These are phyloP conservation scores for Pachypanchax playfairii DNA, from an alignment of 2,113 vertebrate genomes.

Conservation along the genomic window DNA sequence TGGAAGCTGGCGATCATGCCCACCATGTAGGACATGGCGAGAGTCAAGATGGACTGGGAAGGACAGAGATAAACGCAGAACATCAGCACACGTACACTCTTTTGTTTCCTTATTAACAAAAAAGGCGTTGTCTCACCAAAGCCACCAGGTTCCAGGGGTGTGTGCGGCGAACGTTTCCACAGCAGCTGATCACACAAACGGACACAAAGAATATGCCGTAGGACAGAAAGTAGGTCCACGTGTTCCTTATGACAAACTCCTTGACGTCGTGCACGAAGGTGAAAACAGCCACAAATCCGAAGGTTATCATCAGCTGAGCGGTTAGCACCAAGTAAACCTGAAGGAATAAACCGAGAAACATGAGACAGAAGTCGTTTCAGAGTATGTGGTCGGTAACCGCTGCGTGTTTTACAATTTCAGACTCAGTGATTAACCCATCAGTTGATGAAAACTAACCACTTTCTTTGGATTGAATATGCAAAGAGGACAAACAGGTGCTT, in stretches of 20 bases:
- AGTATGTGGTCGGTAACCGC: no score
- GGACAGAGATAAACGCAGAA: slow-evolving; percentile 6
- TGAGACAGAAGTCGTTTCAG: neutral
- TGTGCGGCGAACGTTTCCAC: slow-evolving; percentile 87
- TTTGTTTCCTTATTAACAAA: neutral
- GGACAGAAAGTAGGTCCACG: slow-evolving; percentile 90
- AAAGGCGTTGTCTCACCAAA: slow-evolving; percentile 76
- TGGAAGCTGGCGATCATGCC: slow-evolving; percentile 95
- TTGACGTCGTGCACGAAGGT: slow-evolving; percentile 85
- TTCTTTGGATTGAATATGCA: no score
- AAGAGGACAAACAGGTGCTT: no score
- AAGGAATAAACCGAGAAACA: neutral
- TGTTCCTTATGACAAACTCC: slow-evolving; percentile 80
- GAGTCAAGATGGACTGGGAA: slow-evolving; percentile 87
- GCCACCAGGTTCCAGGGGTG: slow-evolving; percentile 95
- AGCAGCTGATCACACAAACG: slow-evolving; percentile 91
- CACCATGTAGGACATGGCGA: slow-evolving; percentile 96
- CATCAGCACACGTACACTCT: slow-evolving; percentile 8
- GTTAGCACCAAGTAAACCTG: slow-evolving; percentile 95
- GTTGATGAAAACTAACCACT: no score
- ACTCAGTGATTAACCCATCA: no score
- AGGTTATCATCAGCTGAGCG: slow-evolving; percentile 88
- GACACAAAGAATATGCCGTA: slow-evolving; percentile 88
- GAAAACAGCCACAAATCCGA: slow-evolving; percentile 88
- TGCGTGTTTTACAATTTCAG: no score